phyloP scores from a whole-genome alignment of 2,797 vertebrate species.

The Ambastaia sidthimunki region DNA sequence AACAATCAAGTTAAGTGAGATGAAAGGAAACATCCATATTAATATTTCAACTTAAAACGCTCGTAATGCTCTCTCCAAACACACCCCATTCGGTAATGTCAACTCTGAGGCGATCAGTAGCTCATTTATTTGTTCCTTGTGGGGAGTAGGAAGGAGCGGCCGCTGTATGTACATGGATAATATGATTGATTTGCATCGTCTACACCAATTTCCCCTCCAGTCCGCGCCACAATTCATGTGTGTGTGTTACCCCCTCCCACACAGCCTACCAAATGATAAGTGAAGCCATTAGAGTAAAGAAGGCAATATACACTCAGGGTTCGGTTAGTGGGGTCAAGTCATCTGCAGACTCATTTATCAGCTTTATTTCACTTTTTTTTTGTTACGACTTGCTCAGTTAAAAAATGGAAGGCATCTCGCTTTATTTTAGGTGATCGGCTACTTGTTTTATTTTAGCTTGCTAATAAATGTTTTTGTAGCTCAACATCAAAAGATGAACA shows the following conservation, averaged over 20 bases:
- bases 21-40: conserved; percentile 62
- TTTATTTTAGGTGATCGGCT: not conserved
- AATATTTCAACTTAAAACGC: conserved; percentile 62
- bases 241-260: conserved; percentile 22
- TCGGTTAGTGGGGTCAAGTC: conserved; percentile 50
- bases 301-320: conserved; percentile 52
- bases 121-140: conserved; percentile 61
- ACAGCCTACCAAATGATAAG: conserved; percentile 56
- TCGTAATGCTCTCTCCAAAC: conserved; percentile 57
- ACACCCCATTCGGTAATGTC: conserved; percentile 61
- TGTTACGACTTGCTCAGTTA: conserved; percentile 7
- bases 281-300: conserved; percentile 64
- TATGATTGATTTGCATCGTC: conserved; percentile 62
- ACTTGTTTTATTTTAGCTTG: not conserved
- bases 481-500: not conserved
- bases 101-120: conserved; percentile 60
- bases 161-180: conserved; percentile 53
- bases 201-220: conserved; percentile 56
- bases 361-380: conserved; percentile 48
- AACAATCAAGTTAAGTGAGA: conserved; percentile 58
- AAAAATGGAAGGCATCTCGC: conserved; percentile 5
- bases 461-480: not conserved
- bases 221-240: conserved; percentile 48
- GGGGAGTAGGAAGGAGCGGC: conserved; percentile 53
- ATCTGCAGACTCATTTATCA: conserved; percentile 52